Base-by-base conservation (phyloP, 2,113 vertebrate species). In the Pantherophis guttatus region DNA sequence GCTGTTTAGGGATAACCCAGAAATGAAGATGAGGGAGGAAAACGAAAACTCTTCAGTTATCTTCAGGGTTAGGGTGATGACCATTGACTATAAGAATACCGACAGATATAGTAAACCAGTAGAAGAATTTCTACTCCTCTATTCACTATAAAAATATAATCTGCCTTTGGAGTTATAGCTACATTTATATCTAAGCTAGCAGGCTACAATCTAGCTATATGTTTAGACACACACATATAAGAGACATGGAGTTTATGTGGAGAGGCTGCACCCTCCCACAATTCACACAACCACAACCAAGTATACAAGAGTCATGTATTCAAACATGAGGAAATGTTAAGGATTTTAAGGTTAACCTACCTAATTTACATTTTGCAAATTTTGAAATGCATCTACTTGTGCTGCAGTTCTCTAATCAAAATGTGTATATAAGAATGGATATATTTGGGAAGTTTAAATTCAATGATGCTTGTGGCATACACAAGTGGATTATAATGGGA, bases 1-100 rank as follows among this genome's bases (percentile, higher is more conserved):
- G 88, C 94, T 21, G 52, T 92, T 55, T 86, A 89, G 13, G 53
- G 94, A 53, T 21, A 93, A 90, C 87, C 92, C 93, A 21, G 39
- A 53, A 81, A 70, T n/a, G 59, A 88, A 92, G 88, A 8, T 1
- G 2, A 81, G 55, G 8, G 19, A 26, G 54, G 92, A 44, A n/a
- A 4, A 50, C 19, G 52, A 81, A 87, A 65, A 7, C 0, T 2
- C 26, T 90, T 91, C 90, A 0, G 0, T 53, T 85, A 70, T n/a
- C 3, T 54, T 0, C 88, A 7, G 0, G 33, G 29, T 55, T n/a
- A 44, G 44, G 0, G 91, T 3, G 91, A 91, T 3, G 87, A 8
- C 4, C 0, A 92, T 7, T 52, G 24, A 52, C 39, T 39, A 0
- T 52, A 15, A 89, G 21, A 62, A 90, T 52, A 26, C 55, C 89